A percentile compares a stretch with the other conserved stretches of the same genome.
phyloP scores from a whole-genome alignment of 2,113 vertebrate genomes.

The Carlito syrichta region DNA sequence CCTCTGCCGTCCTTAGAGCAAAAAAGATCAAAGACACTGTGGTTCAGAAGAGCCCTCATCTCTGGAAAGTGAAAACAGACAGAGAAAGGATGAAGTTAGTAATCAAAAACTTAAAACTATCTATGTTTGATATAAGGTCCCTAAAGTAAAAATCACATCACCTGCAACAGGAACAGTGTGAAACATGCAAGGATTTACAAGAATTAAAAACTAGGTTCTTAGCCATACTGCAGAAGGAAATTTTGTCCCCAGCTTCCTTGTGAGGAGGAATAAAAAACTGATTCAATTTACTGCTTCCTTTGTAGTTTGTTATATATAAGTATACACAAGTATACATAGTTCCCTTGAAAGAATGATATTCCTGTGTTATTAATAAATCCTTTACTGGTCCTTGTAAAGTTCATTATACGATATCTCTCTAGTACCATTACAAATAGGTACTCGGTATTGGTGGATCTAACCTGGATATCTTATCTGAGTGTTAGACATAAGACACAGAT shows the following conservation, averaged over 20 bases:
- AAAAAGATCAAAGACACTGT: neutral
- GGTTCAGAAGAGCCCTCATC: neutral
- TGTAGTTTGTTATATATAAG: neutral
- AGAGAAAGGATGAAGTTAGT: neutral
- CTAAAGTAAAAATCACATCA: neutral
- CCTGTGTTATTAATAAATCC: neutral
- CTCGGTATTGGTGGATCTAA: neutral
- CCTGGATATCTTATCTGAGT: neutral
- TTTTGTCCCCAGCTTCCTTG: neutral
- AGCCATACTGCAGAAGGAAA: neutral
- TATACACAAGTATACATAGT: neutral
- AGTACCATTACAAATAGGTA: neutral
- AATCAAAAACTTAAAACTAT: neutral
- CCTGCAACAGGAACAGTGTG: accelerated
- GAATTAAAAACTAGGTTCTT: neutral
- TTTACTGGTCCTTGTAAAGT: neutral
- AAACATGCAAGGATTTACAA: neutral
- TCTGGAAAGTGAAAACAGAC: neutral
- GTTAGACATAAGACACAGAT: neutral
- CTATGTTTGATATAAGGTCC: neutral
- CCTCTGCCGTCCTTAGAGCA: neutral
- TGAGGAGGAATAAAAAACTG: neutral
- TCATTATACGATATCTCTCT: neutral
- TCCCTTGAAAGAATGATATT: neutral
- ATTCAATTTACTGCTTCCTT: neutral